Conservation (phyloP, 2,888 invertebrate genomes). For the Oligia latruncula region DNA sequence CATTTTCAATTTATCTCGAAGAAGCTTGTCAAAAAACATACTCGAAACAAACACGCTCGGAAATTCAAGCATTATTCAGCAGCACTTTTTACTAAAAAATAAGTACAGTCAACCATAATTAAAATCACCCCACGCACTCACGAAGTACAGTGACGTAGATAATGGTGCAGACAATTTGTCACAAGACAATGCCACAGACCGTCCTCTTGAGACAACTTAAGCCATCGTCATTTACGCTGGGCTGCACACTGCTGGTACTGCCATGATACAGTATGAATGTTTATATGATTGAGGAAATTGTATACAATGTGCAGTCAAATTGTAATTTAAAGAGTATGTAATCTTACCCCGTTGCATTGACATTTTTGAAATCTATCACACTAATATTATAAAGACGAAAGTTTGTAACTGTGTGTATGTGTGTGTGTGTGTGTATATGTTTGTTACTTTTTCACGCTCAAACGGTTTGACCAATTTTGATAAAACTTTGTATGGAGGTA, state of each 20-base stretch:
- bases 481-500: too few species aligned
- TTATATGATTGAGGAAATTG: not conserved
- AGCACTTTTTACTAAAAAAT: not conserved
- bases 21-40: too few species aligned
- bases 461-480: too few species aligned
- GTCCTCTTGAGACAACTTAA: constrained; percentile 67
- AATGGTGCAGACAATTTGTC: constrained; percentile 67
- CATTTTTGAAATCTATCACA: not conserved
- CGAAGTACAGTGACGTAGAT: constrained; percentile 47
- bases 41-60: too few species aligned
- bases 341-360: not conserved
- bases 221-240: constrained; percentile 55
- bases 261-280: constrained; percentile 21
- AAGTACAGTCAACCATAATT: constrained; percentile 35
- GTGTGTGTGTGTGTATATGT: too few species aligned
- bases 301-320: not conserved
- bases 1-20: too few species aligned
- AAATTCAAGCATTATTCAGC: too few species aligned
- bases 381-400: too few species aligned
- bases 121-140: constrained; percentile 30
- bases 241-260: constrained; percentile 41
- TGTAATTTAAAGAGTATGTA: not conserved
- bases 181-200: constrained; percentile 54
- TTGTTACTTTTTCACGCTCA: too few species aligned
- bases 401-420: too few species aligned